Conservation (phyloP, 2,888 invertebrate species). For the Sarcophaga variegata region DNA sequence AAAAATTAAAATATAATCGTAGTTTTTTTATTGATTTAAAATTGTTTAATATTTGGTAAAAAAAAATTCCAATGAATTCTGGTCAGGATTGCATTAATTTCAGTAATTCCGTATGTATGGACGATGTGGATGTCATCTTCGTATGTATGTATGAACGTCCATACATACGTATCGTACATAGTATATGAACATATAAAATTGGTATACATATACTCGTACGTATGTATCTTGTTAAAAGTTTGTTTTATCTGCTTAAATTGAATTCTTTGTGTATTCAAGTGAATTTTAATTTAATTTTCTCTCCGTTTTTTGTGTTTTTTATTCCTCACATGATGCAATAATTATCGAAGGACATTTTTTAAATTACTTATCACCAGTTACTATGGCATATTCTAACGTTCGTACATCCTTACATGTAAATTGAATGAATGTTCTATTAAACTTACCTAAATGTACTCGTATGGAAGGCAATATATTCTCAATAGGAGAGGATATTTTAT, state of each 20-base stretch:
- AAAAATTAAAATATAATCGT: no score
- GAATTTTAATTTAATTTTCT: conserved; percentile 52
- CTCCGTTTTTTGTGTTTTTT: conserved; percentile 9
- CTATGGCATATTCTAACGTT: neutral
- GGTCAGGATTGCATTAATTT: neutral
- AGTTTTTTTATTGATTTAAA: no score
- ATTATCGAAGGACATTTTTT: conserved; percentile 15
- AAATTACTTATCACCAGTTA: neutral
- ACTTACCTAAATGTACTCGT: no score
- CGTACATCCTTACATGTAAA: neutral
- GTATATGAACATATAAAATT: no score
- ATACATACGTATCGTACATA: no score
- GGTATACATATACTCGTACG: neutral
- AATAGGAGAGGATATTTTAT: no score
- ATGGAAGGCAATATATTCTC: no score
- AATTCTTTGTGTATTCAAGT: conserved; percentile 52
- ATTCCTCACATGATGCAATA: neutral
- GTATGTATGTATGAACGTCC: neutral
- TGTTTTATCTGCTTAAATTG: conserved; percentile 32
- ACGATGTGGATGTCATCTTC: neutral
- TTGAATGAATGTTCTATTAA: no score
- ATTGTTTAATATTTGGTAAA: no score
- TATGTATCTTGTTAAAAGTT: neutral
- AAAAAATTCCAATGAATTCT: neutral
- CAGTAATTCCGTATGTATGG: neutral